A percentile compares a stretch with the other conserved stretches of the same genome.
These are phyloP conservation scores for Agrotis segetum DNA, from an alignment of 2,888 invertebrate genomes.

Conservation along the genomic window DNA sequence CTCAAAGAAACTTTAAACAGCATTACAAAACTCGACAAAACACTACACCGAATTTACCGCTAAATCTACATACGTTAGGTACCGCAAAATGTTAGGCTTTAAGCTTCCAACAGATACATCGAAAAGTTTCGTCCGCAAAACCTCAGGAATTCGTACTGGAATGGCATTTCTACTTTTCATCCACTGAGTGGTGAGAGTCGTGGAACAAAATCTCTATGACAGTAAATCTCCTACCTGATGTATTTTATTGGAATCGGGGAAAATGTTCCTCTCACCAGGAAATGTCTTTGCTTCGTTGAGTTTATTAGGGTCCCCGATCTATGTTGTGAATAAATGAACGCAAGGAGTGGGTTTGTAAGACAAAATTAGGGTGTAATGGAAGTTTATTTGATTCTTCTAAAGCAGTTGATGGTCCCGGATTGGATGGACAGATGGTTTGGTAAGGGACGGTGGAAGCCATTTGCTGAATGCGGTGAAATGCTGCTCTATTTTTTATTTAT, in stretches of 20 bases:
- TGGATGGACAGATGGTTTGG: background rate
- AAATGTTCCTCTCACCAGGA: conserved; percentile 46
- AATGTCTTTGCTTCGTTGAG: conserved; percentile 44
- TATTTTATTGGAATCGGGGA: conserved; percentile 52
- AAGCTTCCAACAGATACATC: conserved; percentile 42
- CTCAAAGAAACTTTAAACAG: conserved; percentile 13
- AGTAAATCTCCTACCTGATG: conserved; percentile 55
- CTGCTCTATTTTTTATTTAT: background rate
- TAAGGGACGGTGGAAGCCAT: background rate
- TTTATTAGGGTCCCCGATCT: conserved; percentile 42
- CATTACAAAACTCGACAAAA: conserved; percentile 26
- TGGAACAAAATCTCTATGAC: conserved; percentile 65
- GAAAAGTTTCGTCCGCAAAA: conserved; percentile 38
- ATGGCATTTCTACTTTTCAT: conserved; percentile 41
- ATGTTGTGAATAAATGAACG: conserved; percentile 12
- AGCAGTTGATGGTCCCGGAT: background rate
- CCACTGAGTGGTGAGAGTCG: conserved; percentile 38
- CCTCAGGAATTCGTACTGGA: conserved; percentile 42
- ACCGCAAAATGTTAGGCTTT: conserved; percentile 34
- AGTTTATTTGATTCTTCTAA: conserved; percentile 1
- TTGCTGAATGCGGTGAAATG: background rate
- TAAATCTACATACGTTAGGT: conserved; percentile 36
- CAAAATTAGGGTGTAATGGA: background rate
- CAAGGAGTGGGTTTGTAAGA: background rate
- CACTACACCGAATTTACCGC: conserved; percentile 24